Evolutionary conservation across 2,888 invertebrate species (phyloP), one percentile per base, ranked within the genome.

Genomic region (Eupithecia tripunctaria): DNA sequence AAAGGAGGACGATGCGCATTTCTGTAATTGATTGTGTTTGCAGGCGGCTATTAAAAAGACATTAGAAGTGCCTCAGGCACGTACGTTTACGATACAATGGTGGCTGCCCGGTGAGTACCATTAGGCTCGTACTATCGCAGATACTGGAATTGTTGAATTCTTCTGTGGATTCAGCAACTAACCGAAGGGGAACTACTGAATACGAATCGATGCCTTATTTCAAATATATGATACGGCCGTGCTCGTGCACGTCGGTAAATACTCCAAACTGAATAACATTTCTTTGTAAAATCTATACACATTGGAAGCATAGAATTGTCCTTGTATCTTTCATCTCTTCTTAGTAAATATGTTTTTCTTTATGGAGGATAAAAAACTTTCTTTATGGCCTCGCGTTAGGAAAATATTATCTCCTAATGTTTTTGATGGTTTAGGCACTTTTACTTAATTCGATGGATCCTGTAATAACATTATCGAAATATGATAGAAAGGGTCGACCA

Each of bases 21-120:
- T 77, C 75, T 77, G 74, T 82, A 85, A 85, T 85, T 84, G 86
- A 85, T 85, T 84, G 79, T 82, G 74, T 77, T 82, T 78, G 79
- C 63, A 75, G 75, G 81, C 82, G 75, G 81, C 82, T 84, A 86
- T 86, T 85, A 86, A 86, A 85, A 85, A 82, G 67, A 83, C 86
- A 86, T 86, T 86, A 86, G 84, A 81, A 77, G 76, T 78, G 75
- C 72, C 56, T 72, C 75, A 79, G 80, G 82, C 81, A 82, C 79
- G 79, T 75, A 76, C 74, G 72, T 71, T 74, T 75, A 43, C 76
- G 72, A 75, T 74, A 76, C 64, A 74, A 77, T 79, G 72, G 68
- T 66, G 38, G 73, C 68, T 47, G 41, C 41, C 66, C 67, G 67
- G 67, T 65, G 64, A n/a, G 62, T 38, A 27, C 66, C 68, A 71